These are phyloP conservation scores for Lycocerus yunnanus DNA, from an alignment of 2,888 invertebrate species.

Conservation along the genomic window DNA sequence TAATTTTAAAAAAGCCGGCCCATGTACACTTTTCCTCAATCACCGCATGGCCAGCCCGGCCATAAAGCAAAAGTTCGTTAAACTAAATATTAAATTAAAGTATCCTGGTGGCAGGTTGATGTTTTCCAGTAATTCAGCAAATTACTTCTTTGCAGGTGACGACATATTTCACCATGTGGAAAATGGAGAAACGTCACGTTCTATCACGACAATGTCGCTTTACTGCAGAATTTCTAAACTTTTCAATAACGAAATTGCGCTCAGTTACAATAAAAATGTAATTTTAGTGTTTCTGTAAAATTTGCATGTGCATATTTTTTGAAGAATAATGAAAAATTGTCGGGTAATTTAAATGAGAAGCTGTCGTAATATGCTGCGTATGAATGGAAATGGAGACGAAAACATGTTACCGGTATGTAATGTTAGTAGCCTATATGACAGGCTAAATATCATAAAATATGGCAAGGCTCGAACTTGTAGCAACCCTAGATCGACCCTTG, in stretches of 20 bases:
- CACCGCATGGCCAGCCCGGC: neutral
- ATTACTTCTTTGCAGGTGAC: neutral
- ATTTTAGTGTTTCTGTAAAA: neutral
- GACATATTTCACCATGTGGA: neutral
- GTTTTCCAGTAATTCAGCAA: neutral
- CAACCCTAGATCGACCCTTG: slow-evolving; percentile 23
- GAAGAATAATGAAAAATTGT: too few species aligned
- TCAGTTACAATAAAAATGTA: neutral
- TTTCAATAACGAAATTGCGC: neutral
- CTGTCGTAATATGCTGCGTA: neutral
- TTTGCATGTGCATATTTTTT: too few species aligned
- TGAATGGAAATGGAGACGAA: neutral
- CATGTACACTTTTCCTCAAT: neutral
- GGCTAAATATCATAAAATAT: neutral
- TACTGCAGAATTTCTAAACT: neutral
- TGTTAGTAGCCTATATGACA: neutral
- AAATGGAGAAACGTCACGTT: neutral
- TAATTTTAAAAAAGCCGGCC: too few species aligned
- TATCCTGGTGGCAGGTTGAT: neutral
- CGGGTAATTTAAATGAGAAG: neutral
- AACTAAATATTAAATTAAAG: neutral
- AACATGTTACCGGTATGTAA: neutral
- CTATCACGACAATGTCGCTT: neutral
- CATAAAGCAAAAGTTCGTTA: neutral
- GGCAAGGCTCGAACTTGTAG: slow-evolving; percentile 1